These are phyloP conservation scores for Agonopterix heracliana DNA, from an alignment of 2,888 invertebrate genomes.

Conservation along the genomic window DNA sequence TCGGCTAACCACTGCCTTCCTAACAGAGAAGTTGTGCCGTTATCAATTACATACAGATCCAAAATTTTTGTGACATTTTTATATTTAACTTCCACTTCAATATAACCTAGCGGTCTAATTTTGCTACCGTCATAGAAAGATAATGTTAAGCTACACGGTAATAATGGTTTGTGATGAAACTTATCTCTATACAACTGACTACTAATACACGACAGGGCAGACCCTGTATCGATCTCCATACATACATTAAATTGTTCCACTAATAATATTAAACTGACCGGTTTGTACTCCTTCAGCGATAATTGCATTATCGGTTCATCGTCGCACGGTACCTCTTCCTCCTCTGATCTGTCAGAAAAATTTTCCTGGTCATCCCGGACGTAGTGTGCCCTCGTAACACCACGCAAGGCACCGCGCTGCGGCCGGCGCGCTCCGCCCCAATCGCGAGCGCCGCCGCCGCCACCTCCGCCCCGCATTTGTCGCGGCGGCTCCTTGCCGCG, in stretches of 20 bases:
- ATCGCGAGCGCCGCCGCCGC: background rate
- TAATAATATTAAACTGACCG: constrained; percentile 10
- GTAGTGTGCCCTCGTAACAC: background rate
- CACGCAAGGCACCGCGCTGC: background rate
- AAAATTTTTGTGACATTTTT: background rate
- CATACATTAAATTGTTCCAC: constrained; percentile 3
- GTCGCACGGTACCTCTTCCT: background rate
- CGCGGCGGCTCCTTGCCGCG: background rate
- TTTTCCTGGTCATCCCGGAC: background rate
- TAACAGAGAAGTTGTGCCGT: constrained; percentile 9
- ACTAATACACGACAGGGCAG: constrained; percentile 7
- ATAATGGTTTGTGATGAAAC: constrained; percentile 6
- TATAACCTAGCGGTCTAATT: constrained; percentile 6
- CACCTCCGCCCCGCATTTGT: background rate
- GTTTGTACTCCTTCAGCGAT: constrained; percentile 3
- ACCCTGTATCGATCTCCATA: constrained; percentile 16
- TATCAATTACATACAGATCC: constrained; percentile 9
- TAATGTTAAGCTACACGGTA: constrained; percentile 8
- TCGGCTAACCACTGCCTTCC: constrained; percentile 12
- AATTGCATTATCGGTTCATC: background rate
- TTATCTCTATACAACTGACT: constrained; percentile 5
- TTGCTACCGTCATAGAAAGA: constrained; percentile 6
- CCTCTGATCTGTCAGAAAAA: background rate
- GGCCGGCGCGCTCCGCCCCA: too few species aligned
- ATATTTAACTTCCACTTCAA: constrained; percentile 4